phyloP scores from a whole-genome alignment of 2,113 vertebrate species.

The Nestor notabilis region DNA sequence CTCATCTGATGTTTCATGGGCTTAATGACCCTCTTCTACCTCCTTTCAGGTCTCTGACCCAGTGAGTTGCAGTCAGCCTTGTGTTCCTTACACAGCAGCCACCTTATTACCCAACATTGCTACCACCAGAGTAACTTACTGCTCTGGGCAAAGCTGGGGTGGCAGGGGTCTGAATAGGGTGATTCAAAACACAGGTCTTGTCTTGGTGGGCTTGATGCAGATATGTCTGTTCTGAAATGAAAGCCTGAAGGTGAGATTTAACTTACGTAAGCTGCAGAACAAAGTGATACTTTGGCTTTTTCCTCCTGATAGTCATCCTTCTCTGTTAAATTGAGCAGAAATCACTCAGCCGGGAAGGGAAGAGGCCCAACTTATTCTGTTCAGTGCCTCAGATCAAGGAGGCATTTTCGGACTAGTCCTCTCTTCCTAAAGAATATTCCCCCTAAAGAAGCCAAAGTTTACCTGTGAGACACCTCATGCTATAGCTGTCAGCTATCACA shows the following conservation, averaged over 20 bases:
- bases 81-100: not conserved
- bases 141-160: not conserved
- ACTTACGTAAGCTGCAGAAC: not conserved
- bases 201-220: not conserved
- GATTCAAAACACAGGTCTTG: not conserved
- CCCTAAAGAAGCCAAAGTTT: not conserved
- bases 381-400: not conserved
- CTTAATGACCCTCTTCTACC: not conserved
- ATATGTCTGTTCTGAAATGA: not conserved
- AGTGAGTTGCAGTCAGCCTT: not conserved
- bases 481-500: not conserved
- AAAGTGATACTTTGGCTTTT: accelerated
- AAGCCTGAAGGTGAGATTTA: not conserved
- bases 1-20: not conserved
- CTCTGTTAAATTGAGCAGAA: not conserved
- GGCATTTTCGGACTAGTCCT: not conserved
- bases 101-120: not conserved
- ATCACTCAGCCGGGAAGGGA: accelerated
- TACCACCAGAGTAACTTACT: not conserved
- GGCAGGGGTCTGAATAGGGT: not conserved
- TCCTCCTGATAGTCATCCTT: not conserved
- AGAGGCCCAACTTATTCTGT: not conserved
- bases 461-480: no score
- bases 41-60: not conserved
- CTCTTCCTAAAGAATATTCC: not conserved